A percentile compares a stretch with the other conserved stretches of the same genome.
These are phyloP conservation scores for Asarcornis scutulata DNA, from an alignment of 2,113 vertebrate species.

Conservation along the genomic window DNA sequence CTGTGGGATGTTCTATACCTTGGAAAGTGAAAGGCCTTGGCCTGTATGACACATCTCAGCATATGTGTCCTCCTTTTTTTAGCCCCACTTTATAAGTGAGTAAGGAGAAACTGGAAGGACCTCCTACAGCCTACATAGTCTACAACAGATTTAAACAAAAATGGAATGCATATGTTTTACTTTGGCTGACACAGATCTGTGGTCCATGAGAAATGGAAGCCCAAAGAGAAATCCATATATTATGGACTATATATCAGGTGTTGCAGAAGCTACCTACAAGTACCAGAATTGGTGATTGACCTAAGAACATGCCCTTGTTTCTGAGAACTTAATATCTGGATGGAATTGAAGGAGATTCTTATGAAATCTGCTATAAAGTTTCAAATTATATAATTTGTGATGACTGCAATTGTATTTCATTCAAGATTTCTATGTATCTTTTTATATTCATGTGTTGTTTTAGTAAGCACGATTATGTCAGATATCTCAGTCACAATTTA, in stretches of 20 bases:
- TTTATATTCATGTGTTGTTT: constrained; percentile 20
- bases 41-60: fast-evolving
- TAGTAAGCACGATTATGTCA: constrained; percentile 12
- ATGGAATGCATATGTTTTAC: neutral
- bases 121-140: neutral
- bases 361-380: neutral
- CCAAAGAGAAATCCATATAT: neutral
- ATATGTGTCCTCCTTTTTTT: neutral
- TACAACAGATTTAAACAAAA: neutral
- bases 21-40: neutral
- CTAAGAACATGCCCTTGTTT: neutral
- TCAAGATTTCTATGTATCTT: neutral
- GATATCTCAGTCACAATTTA: constrained; percentile 19
- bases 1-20: neutral
- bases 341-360: neutral
- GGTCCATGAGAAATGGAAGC: neutral
- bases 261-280: neutral
- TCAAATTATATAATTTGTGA: neutral
- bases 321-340: neutral
- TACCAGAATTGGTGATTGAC: neutral
- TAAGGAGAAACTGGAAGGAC: neutral
- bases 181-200: neutral
- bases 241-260: neutral
- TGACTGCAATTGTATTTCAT: neutral
- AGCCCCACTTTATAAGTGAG: neutral